A percentile compares a stretch with the other conserved stretches of the same genome.
These are phyloP conservation scores for Sciaenops ocellatus DNA, from an alignment of 2,797 vertebrate genomes.

Conservation along the genomic window DNA sequence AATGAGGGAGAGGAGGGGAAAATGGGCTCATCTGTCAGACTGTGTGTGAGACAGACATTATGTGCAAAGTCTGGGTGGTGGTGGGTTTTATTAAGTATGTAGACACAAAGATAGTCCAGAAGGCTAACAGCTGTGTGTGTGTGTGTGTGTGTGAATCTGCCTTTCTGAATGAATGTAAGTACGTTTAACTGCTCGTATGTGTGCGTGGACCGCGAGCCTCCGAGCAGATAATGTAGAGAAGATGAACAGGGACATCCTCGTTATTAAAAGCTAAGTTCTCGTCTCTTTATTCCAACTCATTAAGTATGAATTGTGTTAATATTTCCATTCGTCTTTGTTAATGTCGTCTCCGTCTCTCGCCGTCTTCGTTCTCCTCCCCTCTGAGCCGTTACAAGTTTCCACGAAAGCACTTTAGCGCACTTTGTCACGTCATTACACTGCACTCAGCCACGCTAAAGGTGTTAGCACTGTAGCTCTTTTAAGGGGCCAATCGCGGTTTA, in stretches of 20 bases:
- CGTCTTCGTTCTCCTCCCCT: conserved; percentile 22
- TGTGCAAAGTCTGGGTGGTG: conserved; percentile 28
- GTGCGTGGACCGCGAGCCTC: conserved; percentile 3
- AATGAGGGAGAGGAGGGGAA: conserved; percentile 55
- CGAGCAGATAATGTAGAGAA: conserved; percentile 47
- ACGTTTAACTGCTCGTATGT: conserved; percentile 7
- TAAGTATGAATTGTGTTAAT: conserved; percentile 70
- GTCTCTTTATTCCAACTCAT: conserved; percentile 68
- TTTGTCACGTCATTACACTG: conserved; percentile 20
- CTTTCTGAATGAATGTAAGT: background rate
- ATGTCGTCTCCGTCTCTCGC: conserved; percentile 43
- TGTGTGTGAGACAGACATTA: conserved; percentile 9
- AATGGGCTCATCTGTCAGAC: conserved; percentile 51
- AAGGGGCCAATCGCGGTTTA: background rate
- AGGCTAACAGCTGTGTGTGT: conserved; percentile 33
- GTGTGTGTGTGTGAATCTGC: conserved; percentile 6
- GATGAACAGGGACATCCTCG: conserved; percentile 63
- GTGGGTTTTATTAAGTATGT: conserved; percentile 47
- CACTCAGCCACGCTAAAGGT: background rate
- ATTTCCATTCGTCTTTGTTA: conserved; percentile 73
- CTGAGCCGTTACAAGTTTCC: conserved; percentile 24
- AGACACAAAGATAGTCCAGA: conserved; percentile 45
- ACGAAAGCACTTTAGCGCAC: conserved; percentile 13
- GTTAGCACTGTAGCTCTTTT: background rate
- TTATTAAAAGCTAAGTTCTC: conserved; percentile 68